Evolutionary conservation across 2,797 vertebrate genomes (phyloP).

Genomic region (Lateolabrax maculatus): DNA sequence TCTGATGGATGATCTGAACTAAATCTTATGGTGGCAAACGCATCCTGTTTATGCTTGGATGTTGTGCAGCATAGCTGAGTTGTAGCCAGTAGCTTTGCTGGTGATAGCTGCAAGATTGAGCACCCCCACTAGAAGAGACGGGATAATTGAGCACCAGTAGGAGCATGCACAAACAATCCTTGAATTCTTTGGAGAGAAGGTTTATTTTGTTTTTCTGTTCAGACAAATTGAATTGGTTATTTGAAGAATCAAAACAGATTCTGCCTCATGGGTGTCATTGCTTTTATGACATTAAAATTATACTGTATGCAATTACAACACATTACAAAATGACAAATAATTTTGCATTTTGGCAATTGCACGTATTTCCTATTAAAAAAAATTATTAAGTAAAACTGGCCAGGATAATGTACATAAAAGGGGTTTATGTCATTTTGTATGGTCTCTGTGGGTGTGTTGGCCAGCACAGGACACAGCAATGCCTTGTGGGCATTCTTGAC

Average conservation of each 20-base stretch:
- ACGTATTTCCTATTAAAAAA: not conserved
- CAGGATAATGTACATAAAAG: not conserved
- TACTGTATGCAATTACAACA: too few relatives aligned
- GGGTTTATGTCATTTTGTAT: not conserved
- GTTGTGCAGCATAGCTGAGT: constrained; percentile 5
- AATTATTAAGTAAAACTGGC: not conserved
- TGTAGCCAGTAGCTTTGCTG: constrained; percentile 3
- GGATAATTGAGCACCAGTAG: constrained; percentile 20
- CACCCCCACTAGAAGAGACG: not conserved
- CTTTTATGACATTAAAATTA: not conserved
- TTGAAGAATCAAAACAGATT: not conserved
- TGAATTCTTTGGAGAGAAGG: constrained; percentile 9
- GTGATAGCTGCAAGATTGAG: constrained; percentile 28
- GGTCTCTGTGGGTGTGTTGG: constrained; percentile 9
- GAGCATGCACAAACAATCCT: not conserved
- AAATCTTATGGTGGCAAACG: constrained; percentile 18
- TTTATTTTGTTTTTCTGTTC: not conserved
- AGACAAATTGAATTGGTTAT: not conserved
- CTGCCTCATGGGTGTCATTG: not conserved
- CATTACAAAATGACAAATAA: too few relatives aligned
- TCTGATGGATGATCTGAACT: constrained; percentile 7
- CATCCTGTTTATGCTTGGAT: constrained; percentile 7
- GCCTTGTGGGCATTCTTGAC: constrained; percentile 38
- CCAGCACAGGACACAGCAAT: constrained; percentile 7
- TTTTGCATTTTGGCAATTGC: too few relatives aligned